Percentiles rank a stretch among this genome's conserved stretches.
These are phyloP conservation scores for Sebastes steindachneri DNA, from an alignment of 2,797 vertebrate species.

Conservation along the genomic window DNA sequence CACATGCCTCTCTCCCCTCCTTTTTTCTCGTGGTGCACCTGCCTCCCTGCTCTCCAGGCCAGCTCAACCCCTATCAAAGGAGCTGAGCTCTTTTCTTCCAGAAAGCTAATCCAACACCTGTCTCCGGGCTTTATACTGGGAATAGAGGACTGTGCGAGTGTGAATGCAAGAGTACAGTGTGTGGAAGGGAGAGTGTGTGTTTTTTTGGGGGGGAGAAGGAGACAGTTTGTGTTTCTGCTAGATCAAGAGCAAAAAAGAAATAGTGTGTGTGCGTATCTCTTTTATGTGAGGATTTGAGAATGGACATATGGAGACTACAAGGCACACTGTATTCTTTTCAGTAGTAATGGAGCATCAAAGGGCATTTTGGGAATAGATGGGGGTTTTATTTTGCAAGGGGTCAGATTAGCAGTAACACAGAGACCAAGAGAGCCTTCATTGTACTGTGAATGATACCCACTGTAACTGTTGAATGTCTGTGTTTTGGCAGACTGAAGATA, in stretches of 20 bases:
- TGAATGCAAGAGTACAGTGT: constrained; percentile 59
- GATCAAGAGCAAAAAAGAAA: constrained; percentile 62
- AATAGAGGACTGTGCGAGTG: constrained; percentile 58
- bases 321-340: constrained; percentile 63
- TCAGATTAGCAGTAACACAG: constrained; percentile 42
- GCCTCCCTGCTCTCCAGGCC: constrained; percentile 78
- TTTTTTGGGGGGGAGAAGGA: constrained; percentile 17
- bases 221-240: constrained; percentile 58
- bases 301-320: constrained; percentile 66
- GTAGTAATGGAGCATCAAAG: constrained; percentile 61
- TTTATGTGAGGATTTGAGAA: constrained; percentile 66
- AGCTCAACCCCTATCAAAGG: constrained; percentile 81
- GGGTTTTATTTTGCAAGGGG: constrained; percentile 61
- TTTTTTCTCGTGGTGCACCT: constrained; percentile 75
- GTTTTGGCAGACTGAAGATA: constrained; percentile 14
- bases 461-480: constrained; percentile 47
- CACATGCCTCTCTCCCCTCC: constrained; percentile 29
- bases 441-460: constrained; percentile 19
- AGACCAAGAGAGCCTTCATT: constrained; percentile 42
- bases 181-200: constrained; percentile 22
- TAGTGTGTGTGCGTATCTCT: constrained; percentile 38
- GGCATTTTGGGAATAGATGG: constrained; percentile 52
- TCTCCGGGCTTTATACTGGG: constrained; percentile 77
- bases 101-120: constrained; percentile 84
- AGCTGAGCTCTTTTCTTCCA: constrained; percentile 79